Percentiles rank a stretch among this genome's conserved stretches.
Evolutionary conservation across 2,888 invertebrate species (phyloP).

Genomic region (Ischnus inquisitorius): DNA sequence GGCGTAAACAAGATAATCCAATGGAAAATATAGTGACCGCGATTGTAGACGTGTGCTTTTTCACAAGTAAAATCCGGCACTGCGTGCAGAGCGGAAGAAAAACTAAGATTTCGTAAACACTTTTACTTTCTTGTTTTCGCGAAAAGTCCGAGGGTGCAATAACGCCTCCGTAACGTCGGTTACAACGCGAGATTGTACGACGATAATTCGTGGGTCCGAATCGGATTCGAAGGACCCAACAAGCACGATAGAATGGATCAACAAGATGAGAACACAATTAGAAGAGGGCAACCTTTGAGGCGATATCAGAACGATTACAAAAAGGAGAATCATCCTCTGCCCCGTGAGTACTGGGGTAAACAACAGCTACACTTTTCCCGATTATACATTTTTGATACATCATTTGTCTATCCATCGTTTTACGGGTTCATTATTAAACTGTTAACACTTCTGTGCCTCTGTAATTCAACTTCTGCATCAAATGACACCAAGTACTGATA

Average conservation of each 20-base stretch:
- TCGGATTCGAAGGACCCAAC: neutral
- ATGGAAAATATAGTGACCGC: slow-evolving; percentile 44
- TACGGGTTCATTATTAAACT: neutral
- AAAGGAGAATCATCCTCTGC: slow-evolving; percentile 74
- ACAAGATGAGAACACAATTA: slow-evolving; percentile 80
- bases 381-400: neutral
- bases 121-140: slow-evolving; percentile 2
- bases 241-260: slow-evolving; percentile 78
- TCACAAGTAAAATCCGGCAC: slow-evolving; percentile 39
- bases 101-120: slow-evolving; percentile 60
- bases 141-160: neutral
- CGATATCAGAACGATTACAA: slow-evolving; percentile 82
- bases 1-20: slow-evolving; percentile 59
- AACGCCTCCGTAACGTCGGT: neutral
- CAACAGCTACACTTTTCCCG: neutral
- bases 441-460: neutral
- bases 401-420: neutral
- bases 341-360: slow-evolving; percentile 63
- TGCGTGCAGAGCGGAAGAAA: slow-evolving; percentile 44
- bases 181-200: neutral
- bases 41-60: slow-evolving; percentile 53
- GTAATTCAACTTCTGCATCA: neutral
- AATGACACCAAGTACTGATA: neutral
- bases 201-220: neutral
- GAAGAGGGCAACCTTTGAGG: slow-evolving; percentile 79